Conservation (phyloP, 1,140 invertebrate genomes). For the Temnothorax curvispinosus region DNA sequence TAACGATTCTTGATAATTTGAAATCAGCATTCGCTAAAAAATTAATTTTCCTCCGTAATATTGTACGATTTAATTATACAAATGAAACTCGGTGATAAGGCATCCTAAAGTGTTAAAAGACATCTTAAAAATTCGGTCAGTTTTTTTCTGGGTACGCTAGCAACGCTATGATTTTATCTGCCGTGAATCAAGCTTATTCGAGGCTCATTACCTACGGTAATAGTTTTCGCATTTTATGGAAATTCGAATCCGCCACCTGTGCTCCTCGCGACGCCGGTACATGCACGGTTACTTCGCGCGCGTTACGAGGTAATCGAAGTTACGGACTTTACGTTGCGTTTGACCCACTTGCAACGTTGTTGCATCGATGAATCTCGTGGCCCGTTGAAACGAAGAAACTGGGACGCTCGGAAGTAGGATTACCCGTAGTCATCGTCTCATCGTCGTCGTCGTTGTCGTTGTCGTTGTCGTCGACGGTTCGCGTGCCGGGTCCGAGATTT, state of each 20-base stretch:
- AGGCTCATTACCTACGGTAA: slow-evolving; percentile 14
- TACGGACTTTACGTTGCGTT: slow-evolving; percentile 46
- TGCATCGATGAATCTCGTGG: slow-evolving; percentile 31
- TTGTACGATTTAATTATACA: neutral
- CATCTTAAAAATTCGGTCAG: neutral
- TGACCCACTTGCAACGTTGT: slow-evolving; percentile 34
- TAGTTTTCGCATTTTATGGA: slow-evolving; percentile 18
- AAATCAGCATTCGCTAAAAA: neutral
- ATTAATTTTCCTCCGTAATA: neutral
- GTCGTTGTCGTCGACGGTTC: slow-evolving; percentile 12
- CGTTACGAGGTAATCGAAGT: slow-evolving; percentile 11
- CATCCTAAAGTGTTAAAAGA: neutral
- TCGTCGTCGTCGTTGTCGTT: neutral
- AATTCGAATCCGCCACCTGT: slow-evolving; percentile 23
- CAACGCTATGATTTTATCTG: neutral
- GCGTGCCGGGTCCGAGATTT: slow-evolving; percentile 48
- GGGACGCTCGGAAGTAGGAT: slow-evolving; percentile 62
- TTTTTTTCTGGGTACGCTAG: neutral
- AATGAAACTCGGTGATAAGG: neutral
- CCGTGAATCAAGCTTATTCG: neutral
- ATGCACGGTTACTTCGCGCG: neutral
- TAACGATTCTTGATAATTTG: slow-evolving; percentile 6
- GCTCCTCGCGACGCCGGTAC: neutral
- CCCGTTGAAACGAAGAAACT: slow-evolving; percentile 55
- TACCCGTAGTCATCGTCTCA: slow-evolving; percentile 45